Evolutionary conservation across 1,140 invertebrate species (phyloP).

Genomic region (Atta texana): DNA sequence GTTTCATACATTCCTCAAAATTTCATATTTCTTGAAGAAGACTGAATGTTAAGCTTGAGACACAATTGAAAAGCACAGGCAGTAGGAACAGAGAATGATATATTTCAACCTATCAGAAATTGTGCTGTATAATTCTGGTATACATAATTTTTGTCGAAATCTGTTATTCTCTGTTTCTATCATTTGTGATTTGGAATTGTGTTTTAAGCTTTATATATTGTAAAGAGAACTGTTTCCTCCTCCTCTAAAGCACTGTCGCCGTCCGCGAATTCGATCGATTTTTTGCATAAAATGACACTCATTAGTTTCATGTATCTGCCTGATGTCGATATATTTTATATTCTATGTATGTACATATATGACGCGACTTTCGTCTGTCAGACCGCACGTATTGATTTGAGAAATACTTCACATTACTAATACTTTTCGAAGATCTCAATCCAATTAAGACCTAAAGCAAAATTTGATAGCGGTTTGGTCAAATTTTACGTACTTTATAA

Average conservation of each 20-base stretch:
- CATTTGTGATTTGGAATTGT: too few relatives aligned
- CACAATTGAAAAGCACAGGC: too few relatives aligned
- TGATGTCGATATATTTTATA: not conserved
- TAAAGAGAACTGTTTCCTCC: not conserved
- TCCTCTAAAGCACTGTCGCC: not conserved
- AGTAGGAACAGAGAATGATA: too few relatives aligned
- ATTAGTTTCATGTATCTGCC: not conserved
- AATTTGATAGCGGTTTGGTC: slow-evolving; percentile 5
- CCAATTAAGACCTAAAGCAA: not conserved
- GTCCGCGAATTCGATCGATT: slow-evolving; percentile 6
- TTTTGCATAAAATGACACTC: slow-evolving; percentile 1
- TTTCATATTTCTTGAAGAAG: slow-evolving; percentile 56
- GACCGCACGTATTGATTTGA: slow-evolving; percentile 25
- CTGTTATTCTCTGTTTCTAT: too few relatives aligned
- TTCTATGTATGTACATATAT: not conserved
- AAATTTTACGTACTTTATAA: not conserved
- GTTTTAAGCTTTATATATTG: too few relatives aligned
- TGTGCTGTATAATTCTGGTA: too few relatives aligned
- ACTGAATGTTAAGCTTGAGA: slow-evolving; percentile 1
- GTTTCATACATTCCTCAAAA: slow-evolving; percentile 32
- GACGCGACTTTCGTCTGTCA: not conserved
- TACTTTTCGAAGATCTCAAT: slow-evolving; percentile 11
- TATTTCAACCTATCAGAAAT: too few relatives aligned
- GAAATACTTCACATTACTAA: not conserved
- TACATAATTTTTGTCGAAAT: too few relatives aligned